Percentiles rank a stretch among this genome's conserved stretches.
phyloP scores from a whole-genome alignment of 2,113 vertebrate genomes.

The Pedionomus torquatus region DNA sequence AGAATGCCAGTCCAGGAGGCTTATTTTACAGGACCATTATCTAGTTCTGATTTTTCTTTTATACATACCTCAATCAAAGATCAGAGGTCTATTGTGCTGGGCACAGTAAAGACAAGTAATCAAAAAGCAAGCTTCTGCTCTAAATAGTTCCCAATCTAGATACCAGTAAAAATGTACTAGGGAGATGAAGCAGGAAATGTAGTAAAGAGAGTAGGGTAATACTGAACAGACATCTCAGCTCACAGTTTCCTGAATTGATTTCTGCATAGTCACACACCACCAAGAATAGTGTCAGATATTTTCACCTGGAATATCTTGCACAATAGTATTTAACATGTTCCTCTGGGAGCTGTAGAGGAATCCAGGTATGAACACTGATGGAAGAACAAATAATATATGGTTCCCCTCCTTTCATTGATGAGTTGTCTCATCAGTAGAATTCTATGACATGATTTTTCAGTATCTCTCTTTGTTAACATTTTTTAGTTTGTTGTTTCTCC shows the following conservation, averaged over 20 bases:
- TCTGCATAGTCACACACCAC: neutral
- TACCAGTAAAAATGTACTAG: neutral
- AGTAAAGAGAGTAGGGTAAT: neutral
- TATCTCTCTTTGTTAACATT: neutral
- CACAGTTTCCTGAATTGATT: neutral
- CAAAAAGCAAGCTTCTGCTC: neutral
- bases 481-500: neutral
- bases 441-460: neutral
- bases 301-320: neutral
- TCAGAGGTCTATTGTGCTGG: neutral
- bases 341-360: neutral
- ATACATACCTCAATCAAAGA: neutral
- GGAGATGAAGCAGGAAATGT: neutral
- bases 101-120: neutral
- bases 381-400: neutral
- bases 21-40: neutral
- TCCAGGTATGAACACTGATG: neutral
- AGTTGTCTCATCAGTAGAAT: neutral
- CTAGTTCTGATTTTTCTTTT: slow-evolving; percentile 27
- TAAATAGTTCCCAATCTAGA: neutral
- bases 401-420: neutral
- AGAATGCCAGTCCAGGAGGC: neutral
- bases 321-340: neutral
- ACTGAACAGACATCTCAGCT: neutral
- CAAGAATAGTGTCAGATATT: neutral